Evolutionary conservation across 1,140 invertebrate species (phyloP).

Genomic region (Goniozus legneri): DNA sequence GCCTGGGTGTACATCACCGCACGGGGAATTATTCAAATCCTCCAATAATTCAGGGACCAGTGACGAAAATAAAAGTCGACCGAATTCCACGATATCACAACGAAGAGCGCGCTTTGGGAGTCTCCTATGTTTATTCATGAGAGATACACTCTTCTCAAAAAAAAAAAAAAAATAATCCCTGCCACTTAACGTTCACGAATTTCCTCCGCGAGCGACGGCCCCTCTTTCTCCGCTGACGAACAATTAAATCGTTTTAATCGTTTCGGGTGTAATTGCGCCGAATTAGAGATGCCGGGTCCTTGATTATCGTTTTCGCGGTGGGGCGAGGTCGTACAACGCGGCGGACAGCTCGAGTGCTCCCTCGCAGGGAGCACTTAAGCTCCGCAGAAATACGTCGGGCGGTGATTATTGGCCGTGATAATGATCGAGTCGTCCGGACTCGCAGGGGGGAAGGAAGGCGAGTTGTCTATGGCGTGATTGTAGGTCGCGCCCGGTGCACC

Average conservation of each 20-base stretch:
- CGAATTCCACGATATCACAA: no score
- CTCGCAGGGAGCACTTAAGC: slow-evolving; percentile 47
- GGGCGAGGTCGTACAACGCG: slow-evolving; percentile 4
- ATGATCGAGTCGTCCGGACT: slow-evolving; percentile 51
- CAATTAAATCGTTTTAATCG: slow-evolving; percentile 53
- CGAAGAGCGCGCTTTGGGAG: no score
- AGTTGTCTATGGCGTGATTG: slow-evolving; percentile 52
- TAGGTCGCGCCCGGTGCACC: slow-evolving; percentile 37
- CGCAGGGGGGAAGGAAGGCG: no score
- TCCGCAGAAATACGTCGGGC: slow-evolving; percentile 46
- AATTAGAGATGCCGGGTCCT: slow-evolving; percentile 43
- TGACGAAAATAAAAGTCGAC: no score
- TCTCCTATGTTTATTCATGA: no score
- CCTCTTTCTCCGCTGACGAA: no score
- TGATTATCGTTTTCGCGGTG: slow-evolving; percentile 32
- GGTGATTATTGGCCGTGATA: slow-evolving; percentile 52
- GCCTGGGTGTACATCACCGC: no score
- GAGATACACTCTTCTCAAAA: no score
- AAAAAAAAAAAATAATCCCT: no score
- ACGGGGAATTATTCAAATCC: no score
- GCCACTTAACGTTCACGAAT: no score
- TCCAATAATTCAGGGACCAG: no score
- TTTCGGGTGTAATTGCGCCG: slow-evolving; percentile 38
- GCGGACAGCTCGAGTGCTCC: slow-evolving; percentile 17
- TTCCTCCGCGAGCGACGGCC: slow-evolving; percentile 21